Conservation (phyloP, 2,888 invertebrate species). For the Phengaris alcon region DNA sequence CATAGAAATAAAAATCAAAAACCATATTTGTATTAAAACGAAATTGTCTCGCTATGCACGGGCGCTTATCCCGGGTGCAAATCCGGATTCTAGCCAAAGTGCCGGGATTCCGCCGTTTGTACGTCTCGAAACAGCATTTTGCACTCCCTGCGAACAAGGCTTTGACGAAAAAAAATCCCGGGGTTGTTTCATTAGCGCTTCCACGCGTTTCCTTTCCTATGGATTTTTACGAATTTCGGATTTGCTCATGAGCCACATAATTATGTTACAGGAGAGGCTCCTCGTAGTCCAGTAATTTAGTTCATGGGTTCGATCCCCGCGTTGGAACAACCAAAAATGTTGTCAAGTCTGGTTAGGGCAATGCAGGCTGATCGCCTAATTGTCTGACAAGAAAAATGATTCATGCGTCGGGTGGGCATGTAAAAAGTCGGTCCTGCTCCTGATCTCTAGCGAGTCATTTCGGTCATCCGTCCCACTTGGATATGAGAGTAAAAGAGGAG, state of each 20-base stretch:
- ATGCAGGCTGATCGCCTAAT: too few species aligned
- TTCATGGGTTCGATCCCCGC: too few species aligned
- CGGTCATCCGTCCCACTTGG: too few species aligned
- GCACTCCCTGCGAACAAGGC: constrained; percentile 55
- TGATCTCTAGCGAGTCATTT: too few species aligned
- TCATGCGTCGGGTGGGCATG: too few species aligned
- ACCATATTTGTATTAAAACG: constrained; percentile 24
- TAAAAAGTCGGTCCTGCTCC: too few species aligned
- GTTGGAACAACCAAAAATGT: too few species aligned
- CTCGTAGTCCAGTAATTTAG: background rate
- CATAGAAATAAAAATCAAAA: background rate
- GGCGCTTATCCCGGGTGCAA: constrained; percentile 54
- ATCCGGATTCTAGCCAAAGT: constrained; percentile 71
- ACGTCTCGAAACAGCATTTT: constrained; percentile 64
- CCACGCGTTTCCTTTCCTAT: constrained; percentile 1
- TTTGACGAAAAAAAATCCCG: constrained; percentile 42
- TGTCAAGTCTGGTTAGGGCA: too few species aligned
- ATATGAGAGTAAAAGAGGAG: too few species aligned
- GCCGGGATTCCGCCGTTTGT: constrained; percentile 58
- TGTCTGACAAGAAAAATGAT: too few species aligned
- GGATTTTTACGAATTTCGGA: background rate
- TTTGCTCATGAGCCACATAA: background rate
- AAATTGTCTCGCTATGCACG: constrained; percentile 44
- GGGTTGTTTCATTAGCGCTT: constrained; percentile 40
- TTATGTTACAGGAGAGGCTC: too few species aligned